Conservation (phyloP, 2,797 vertebrate genomes). For the Chaetodon trifasciatus region DNA sequence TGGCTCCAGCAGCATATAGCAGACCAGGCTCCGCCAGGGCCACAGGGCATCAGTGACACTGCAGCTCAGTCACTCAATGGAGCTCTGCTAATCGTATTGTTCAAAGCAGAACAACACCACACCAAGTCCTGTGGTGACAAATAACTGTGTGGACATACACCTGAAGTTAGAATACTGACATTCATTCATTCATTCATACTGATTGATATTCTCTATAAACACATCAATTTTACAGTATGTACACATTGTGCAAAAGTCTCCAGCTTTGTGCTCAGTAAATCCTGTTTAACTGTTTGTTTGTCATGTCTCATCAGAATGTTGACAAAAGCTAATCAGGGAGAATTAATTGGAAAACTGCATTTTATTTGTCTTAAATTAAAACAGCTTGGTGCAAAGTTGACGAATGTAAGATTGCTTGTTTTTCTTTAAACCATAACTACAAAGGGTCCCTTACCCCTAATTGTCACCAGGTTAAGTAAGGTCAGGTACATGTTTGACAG, state of each 20-base stretch:
- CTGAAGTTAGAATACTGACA: background rate
- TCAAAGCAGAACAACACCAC: conserved; percentile 12
- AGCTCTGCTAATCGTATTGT: conserved; percentile 21
- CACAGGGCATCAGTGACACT: conserved; percentile 24
- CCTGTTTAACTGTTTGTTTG: background rate
- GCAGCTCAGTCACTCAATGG: conserved; percentile 27
- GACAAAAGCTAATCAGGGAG: background rate
- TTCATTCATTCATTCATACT: background rate
- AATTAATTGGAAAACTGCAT: conserved; percentile 5
- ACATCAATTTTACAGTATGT: background rate
- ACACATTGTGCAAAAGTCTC: background rate
- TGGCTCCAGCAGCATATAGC: conserved; percentile 29
- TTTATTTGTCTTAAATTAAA: conserved; percentile 18
- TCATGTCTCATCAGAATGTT: background rate
- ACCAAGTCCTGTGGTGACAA: conserved; percentile 2
- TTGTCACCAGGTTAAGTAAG: no score
- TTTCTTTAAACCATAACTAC: no score
- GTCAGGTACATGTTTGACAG: no score
- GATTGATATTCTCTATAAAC: background rate
- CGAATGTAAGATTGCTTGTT: background rate
- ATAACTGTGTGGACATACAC: background rate
- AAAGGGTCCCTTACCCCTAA: no score
- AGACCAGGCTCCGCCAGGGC: conserved; percentile 18
- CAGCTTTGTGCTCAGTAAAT: conserved; percentile 1
- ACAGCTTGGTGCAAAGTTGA: background rate